Conservation (phyloP, 1,140 invertebrate species). For the Bombus superbus region DNA sequence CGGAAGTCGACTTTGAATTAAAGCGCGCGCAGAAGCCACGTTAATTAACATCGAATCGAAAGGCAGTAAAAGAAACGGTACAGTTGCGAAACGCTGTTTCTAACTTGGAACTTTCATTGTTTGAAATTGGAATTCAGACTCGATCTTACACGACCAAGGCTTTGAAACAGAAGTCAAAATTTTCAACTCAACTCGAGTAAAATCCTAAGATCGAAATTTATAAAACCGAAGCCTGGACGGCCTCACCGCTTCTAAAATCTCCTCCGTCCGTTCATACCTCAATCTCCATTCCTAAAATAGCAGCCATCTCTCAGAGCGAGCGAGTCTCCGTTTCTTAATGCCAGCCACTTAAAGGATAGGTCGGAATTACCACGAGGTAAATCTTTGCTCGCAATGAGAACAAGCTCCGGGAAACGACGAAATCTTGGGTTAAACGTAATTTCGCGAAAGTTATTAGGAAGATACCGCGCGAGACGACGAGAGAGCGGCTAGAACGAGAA, state of each 20-base stretch:
- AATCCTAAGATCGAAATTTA: background rate
- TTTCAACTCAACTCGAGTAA: background rate
- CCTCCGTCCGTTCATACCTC: background rate
- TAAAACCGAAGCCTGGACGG: background rate
- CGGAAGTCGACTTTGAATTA: too few species aligned
- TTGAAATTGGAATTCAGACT: too few species aligned
- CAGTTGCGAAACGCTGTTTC: too few species aligned
- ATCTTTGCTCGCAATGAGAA: background rate
- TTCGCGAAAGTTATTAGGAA: constrained; percentile 24
- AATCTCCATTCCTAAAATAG: background rate
- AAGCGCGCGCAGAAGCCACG: too few species aligned
- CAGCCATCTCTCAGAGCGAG: background rate
- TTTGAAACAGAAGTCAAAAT: too few species aligned
- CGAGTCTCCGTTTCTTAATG: background rate
- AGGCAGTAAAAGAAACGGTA: too few species aligned
- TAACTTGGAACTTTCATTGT: too few species aligned
- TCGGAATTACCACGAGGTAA: background rate
- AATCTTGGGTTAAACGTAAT: constrained; percentile 31
- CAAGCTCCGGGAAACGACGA: background rate
- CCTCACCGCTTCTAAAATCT: too few species aligned
- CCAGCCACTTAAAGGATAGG: background rate
- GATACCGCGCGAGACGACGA: background rate
- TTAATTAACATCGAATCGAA: too few species aligned
- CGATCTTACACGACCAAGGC: too few species aligned
- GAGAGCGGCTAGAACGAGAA: background rate